Evolutionary conservation across 2,888 invertebrate genomes (phyloP).

Genomic region (Eurytoma californica): DNA sequence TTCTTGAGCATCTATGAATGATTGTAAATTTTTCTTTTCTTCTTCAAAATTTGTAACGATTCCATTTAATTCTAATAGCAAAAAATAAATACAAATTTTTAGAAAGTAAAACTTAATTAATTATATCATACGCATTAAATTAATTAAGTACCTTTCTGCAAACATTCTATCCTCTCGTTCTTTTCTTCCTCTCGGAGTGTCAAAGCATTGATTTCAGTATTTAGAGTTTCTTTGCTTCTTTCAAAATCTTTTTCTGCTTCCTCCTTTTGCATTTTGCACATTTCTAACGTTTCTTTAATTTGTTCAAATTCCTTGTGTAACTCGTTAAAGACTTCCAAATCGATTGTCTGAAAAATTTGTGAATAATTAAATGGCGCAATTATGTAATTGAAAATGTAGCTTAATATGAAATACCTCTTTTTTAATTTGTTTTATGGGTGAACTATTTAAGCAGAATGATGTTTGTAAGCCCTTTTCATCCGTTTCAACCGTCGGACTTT

Average conservation of each 20-base stretch:
- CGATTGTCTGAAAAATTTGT: constrained; percentile 46
- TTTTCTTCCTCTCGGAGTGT: constrained; percentile 46
- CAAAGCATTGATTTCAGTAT: constrained; percentile 18
- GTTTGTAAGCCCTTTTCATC: constrained; percentile 60
- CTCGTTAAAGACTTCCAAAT: constrained; percentile 53
- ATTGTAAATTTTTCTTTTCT: constrained; percentile 30
- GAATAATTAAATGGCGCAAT: constrained; percentile 3
- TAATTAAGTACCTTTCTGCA: constrained; percentile 41
- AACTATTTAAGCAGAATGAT: constrained; percentile 44
- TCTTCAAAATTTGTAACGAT: constrained; percentile 33
- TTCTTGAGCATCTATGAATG: constrained; percentile 42
- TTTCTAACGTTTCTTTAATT: constrained; percentile 56
- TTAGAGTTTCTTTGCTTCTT: constrained; percentile 43
- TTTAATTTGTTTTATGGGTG: constrained; percentile 5
- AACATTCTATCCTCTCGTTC: constrained; percentile 22
- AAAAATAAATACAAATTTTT: neutral
- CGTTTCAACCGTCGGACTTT: constrained; percentile 7
- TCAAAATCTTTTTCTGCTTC: constrained; percentile 43
- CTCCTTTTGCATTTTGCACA: constrained; percentile 49
- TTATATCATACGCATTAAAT: neutral
- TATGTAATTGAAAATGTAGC: neutral
- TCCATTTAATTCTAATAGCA: constrained; percentile 44
- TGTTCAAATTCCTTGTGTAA: constrained; percentile 55
- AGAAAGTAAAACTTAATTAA: neutral
- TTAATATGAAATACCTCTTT: constrained; percentile 10